These are phyloP conservation scores for Anoplius nigerrimus DNA, from an alignment of 2,888 invertebrate genomes.

Conservation along the genomic window DNA sequence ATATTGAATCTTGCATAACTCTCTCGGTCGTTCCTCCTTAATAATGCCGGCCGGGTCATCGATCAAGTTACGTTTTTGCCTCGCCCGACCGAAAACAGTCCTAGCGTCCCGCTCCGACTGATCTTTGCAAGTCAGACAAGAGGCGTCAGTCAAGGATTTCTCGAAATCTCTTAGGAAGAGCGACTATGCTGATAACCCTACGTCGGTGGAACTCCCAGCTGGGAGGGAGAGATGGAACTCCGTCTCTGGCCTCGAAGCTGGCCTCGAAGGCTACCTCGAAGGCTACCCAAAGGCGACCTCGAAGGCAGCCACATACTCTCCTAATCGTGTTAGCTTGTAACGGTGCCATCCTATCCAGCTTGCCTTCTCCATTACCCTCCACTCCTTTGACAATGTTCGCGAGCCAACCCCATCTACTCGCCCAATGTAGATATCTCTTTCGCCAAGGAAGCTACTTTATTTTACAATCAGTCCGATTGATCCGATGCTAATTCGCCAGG, in stretches of 20 bases:
- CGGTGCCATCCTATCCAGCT: constrained; percentile 53
- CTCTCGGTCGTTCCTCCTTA: no score
- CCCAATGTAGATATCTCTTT: constrained; percentile 16
- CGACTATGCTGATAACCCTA: constrained; percentile 60
- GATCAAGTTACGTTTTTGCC: no score
- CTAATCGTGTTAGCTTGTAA: constrained; percentile 66
- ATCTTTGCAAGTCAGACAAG: constrained; percentile 42
- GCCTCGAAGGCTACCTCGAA: no score
- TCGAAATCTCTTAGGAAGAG: constrained; percentile 64
- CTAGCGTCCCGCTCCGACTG: background rate
- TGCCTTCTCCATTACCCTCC: constrained; percentile 40
- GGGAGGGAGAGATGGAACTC: no score
- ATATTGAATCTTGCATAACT: no score
- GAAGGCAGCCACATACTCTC: constrained; percentile 48
- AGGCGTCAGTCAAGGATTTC: constrained; percentile 54
- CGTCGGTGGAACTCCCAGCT: no score
- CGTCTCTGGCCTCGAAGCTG: background rate
- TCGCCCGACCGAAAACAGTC: background rate
- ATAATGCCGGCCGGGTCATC: no score
- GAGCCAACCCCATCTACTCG: constrained; percentile 9
- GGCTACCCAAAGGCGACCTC: constrained; percentile 35
- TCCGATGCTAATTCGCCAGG: background rate
- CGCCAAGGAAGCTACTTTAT: constrained; percentile 29
- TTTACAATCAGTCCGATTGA: constrained; percentile 32
- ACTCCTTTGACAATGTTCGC: background rate